Evolutionary conservation across 2,113 vertebrate genomes (phyloP).

Genomic region (Rissa tridactyla): DNA sequence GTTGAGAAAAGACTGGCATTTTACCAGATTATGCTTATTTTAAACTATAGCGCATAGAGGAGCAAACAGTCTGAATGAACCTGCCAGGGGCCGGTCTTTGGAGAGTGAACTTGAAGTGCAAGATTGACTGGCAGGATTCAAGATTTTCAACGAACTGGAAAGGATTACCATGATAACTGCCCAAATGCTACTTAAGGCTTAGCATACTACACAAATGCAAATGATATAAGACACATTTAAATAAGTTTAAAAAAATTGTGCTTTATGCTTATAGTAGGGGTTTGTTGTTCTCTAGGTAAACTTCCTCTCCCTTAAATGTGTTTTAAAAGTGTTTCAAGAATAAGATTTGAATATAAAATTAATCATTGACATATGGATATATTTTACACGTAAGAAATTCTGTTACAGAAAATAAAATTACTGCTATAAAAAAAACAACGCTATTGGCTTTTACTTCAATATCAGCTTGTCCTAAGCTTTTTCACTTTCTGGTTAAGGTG

Average conservation of each 20-base stretch:
- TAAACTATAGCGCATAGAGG: slow-evolving; percentile 34
- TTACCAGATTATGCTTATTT: slow-evolving; percentile 59
- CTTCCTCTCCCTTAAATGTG: neutral
- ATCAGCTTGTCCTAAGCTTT: neutral
- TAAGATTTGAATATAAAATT: neutral
- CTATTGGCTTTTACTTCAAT: neutral
- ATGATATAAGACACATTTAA: neutral
- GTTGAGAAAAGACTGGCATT: slow-evolving; percentile 40
- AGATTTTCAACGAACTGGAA: neutral
- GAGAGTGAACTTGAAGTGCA: neutral
- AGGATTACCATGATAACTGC: neutral
- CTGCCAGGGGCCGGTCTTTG: neutral
- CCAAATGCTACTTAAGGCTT: neutral
- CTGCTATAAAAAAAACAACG: neutral
- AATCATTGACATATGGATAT: neutral
- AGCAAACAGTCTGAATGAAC: slow-evolving; percentile 57
- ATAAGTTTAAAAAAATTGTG: neutral
- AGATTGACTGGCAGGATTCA: neutral
- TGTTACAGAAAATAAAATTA: neutral
- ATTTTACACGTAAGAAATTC: neutral
- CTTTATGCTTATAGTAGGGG: neutral
- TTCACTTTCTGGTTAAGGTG: neutral
- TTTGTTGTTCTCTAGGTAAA: neutral
- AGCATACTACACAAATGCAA: neutral
- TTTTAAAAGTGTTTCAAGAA: neutral